phyloP scores from a whole-genome alignment of 2,888 invertebrate species.

The Lycia hirtaria region DNA sequence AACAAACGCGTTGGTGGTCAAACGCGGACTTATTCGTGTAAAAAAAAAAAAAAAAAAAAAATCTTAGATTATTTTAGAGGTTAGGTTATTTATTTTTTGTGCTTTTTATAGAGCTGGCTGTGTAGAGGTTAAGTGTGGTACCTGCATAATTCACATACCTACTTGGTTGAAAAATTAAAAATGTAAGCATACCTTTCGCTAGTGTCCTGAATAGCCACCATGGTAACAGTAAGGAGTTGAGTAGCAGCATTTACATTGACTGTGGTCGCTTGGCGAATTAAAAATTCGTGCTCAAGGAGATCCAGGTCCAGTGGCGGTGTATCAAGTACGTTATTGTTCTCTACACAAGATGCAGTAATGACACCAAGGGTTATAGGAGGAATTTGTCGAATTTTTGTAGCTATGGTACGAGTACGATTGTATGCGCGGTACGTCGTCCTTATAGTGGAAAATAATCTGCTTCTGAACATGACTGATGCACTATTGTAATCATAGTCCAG shows the following conservation, averaged over 20 bases:
- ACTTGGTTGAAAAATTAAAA: neutral
- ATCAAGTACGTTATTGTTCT: constrained; percentile 52
- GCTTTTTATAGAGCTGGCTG: too few species aligned
- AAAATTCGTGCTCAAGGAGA: constrained; percentile 78
- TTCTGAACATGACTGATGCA: constrained; percentile 57
- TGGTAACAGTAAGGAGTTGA: constrained; percentile 80
- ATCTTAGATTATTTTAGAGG: too few species aligned
- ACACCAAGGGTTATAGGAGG: constrained; percentile 64
- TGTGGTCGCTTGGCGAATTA: constrained; percentile 83
- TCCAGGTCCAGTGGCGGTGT: constrained; percentile 58
- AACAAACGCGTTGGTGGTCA: too few species aligned
- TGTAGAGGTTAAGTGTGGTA: too few species aligned
- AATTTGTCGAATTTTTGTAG: constrained; percentile 54
- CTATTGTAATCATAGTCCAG: constrained; percentile 8
- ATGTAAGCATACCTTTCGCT: constrained; percentile 70
- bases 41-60: too few species aligned
- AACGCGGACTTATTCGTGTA: too few species aligned
- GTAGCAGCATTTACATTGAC: constrained; percentile 83
- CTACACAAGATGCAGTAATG: constrained; percentile 63
- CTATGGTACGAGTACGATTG: constrained; percentile 47
- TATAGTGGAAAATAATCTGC: constrained; percentile 57
- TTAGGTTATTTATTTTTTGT: too few species aligned
- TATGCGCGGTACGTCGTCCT: constrained; percentile 51
- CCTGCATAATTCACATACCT: too few species aligned
- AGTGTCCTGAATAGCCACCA: constrained; percentile 83